Evolutionary conservation across 2,113 vertebrate genomes (phyloP).

Genomic region (Bufo bufo): DNA sequence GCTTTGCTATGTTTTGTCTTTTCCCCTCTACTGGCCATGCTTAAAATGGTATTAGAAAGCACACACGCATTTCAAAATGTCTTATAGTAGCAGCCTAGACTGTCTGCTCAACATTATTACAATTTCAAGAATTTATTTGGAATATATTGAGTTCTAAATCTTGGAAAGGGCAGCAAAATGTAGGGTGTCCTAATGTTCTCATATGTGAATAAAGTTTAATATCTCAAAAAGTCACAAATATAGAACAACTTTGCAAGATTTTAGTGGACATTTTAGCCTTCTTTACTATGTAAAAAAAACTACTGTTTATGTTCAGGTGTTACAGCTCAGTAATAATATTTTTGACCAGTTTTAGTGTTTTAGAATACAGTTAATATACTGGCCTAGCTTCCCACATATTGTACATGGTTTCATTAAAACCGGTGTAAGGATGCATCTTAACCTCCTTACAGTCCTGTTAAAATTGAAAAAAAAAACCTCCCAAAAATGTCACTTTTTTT

Average conservation of each 20-base stretch:
- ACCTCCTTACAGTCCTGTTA: too few relatives aligned
- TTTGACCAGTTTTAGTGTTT: too few relatives aligned
- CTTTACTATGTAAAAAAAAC: too few relatives aligned
- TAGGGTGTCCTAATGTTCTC: not conserved
- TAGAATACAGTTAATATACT: too few relatives aligned
- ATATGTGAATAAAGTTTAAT: not conserved
- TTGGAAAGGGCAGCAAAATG: not conserved
- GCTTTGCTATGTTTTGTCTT: constrained; percentile 48
- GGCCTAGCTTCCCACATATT: too few relatives aligned
- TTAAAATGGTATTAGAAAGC: constrained; percentile 33
- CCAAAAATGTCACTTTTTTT: too few relatives aligned
- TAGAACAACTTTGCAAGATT: not conserved
- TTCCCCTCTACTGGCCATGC: constrained; percentile 32
- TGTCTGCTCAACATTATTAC: not conserved
- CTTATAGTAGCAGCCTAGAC: constrained; percentile 19
- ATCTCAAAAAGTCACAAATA: not conserved
- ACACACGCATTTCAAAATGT: constrained; percentile 34
- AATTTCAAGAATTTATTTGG: not conserved
- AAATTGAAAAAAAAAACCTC: too few relatives aligned
- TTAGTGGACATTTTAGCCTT: not conserved
- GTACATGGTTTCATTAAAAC: too few relatives aligned
- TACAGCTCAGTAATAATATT: too few relatives aligned
- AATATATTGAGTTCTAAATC: not conserved
- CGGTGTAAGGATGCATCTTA: too few relatives aligned
- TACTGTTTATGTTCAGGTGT: too few relatives aligned